These are phyloP conservation scores for Anthophora plumipes DNA, from an alignment of 2,888 invertebrate species.

Conservation along the genomic window DNA sequence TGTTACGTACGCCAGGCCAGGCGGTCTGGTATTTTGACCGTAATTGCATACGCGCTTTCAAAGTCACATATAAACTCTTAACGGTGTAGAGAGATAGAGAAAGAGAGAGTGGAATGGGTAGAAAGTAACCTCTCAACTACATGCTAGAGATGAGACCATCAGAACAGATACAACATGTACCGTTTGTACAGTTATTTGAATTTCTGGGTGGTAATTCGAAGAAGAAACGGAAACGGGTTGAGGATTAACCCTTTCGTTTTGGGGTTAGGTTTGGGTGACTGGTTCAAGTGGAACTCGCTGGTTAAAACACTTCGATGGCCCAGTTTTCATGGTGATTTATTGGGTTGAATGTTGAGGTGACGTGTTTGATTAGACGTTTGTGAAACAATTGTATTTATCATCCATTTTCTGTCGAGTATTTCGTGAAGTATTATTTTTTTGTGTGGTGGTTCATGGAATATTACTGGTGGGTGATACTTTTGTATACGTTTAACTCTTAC, in stretches of 20 bases:
- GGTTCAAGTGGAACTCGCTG: conserved; percentile 15
- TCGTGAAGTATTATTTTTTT: no score
- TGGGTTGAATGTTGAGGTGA: not conserved
- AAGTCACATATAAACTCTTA: conserved; percentile 59
- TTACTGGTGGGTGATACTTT: no score
- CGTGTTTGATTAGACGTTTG: no score
- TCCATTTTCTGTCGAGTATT: not conserved
- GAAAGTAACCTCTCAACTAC: not conserved
- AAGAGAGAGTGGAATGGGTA: not conserved
- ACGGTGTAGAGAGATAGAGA: conserved; percentile 17
- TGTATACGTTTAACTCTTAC: no score
- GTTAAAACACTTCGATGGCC: conserved; percentile 27
- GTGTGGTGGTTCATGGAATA: no score
- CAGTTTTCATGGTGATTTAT: conserved; percentile 6
- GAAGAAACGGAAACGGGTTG: not conserved
- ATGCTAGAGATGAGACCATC: conserved; percentile 15
- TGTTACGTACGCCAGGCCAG: conserved; percentile 45
- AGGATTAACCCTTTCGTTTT: conserved; percentile 25
- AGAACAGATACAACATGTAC: not conserved
- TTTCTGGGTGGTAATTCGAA: conserved; percentile 12
- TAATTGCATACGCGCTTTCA: conserved; percentile 65
- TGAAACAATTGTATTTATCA: not conserved
- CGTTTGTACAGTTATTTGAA: conserved; percentile 21
- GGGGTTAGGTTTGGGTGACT: not conserved
- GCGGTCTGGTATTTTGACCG: conserved; percentile 63